Evolutionary conservation across 2,113 vertebrate genomes (phyloP).

Genomic region (Chaenocephalus aceratus): DNA sequence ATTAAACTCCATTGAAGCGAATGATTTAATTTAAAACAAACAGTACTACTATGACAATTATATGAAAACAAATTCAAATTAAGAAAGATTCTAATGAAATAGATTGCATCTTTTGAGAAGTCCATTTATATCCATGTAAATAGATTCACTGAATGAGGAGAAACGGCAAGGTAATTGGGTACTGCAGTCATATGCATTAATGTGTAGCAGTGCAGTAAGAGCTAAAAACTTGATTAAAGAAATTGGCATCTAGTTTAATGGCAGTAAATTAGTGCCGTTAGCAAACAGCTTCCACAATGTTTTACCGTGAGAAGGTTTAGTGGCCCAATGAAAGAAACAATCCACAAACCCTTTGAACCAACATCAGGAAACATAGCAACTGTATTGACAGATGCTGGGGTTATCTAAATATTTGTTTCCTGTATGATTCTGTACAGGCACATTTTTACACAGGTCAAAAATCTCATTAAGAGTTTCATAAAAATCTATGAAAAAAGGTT

Average conservation of each 20-base stretch:
- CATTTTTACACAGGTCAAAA: not conserved
- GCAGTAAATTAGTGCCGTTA: slow-evolving; percentile 22
- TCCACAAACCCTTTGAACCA: not conserved
- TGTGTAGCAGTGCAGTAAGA: not conserved
- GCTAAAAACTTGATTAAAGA: not conserved
- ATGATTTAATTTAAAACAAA: not conserved
- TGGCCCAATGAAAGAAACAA: not conserved
- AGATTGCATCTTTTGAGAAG: not conserved
- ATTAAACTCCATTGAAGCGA: not conserved
- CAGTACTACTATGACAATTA: not conserved
- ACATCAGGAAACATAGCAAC: not conserved
- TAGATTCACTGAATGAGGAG: not conserved
- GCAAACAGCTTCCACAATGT: slow-evolving; percentile 15
- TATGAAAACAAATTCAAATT: not conserved
- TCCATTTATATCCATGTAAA: slow-evolving; percentile 1
- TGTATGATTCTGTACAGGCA: not conserved
- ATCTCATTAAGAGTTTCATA: not conserved
- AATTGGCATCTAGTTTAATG: slow-evolving; percentile 8
- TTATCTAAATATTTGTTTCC: not conserved
- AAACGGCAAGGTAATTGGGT: not conserved
- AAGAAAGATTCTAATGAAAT: not conserved
- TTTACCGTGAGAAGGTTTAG: slow-evolving; percentile 18
- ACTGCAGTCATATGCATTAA: not conserved
- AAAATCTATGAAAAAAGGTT: not conserved
- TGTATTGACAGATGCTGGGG: not conserved